Conservation (phyloP, 1,140 invertebrate species). For the Sycophaga agraensis region DNA sequence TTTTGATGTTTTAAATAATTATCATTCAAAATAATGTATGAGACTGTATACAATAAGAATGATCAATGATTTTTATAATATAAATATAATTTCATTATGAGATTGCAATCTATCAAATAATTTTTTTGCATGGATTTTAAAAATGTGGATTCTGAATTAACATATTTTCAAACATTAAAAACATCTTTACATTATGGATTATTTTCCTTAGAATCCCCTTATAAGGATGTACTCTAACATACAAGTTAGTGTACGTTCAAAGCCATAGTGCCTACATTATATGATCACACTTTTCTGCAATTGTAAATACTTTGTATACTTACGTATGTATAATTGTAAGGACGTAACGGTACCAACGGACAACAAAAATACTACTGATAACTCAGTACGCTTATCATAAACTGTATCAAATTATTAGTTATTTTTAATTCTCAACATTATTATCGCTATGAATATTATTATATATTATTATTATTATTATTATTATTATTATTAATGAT, state of each 20-base stretch:
- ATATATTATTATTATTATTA: conserved; percentile 32
- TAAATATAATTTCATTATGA: conserved; percentile 2
- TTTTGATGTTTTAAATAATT: conserved; percentile 7
- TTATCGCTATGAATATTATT: conserved; percentile 43
- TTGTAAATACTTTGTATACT: conserved; percentile 56
- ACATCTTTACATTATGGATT: conserved; percentile 1
- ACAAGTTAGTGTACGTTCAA: conserved; percentile 58
- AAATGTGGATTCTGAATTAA: background rate
- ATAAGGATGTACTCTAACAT: conserved; percentile 57
- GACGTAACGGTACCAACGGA: conserved; percentile 31
- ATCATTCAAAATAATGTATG: conserved; percentile 29
- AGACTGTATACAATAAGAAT: background rate
- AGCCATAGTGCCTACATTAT: conserved; percentile 60
- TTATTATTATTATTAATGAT: conserved; percentile 29
- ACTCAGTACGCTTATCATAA: conserved; percentile 38
- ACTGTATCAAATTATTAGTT: conserved; percentile 29
- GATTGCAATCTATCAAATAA: background rate
- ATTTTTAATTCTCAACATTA: conserved; percentile 45
- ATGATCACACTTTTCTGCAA: conserved; percentile 53
- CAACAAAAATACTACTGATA: conserved; percentile 33
- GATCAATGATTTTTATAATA: conserved; percentile 1
- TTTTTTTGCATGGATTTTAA: background rate
- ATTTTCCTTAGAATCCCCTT: conserved; percentile 48
- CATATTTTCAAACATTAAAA: conserved; percentile 12
- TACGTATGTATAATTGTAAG: conserved; percentile 39